These are phyloP conservation scores for Dryadula phaetusa DNA, from an alignment of 2,888 invertebrate genomes.

Conservation along the genomic window DNA sequence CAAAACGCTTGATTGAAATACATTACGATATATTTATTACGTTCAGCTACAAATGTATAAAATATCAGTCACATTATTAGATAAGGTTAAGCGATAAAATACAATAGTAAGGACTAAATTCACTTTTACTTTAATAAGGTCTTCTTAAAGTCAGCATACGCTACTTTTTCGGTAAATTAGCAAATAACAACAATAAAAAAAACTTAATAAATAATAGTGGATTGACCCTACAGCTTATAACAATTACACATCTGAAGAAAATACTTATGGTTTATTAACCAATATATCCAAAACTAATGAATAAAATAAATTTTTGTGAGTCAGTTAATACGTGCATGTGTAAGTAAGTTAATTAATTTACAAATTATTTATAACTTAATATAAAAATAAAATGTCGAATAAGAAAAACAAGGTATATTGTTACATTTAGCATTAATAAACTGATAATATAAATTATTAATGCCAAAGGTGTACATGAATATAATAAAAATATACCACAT, in stretches of 20 bases:
- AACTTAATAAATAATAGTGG: not conserved
- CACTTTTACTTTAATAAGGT: not conserved
- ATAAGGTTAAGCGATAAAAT: conserved; percentile 38
- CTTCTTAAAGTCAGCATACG: not conserved
- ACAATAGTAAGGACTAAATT: not conserved
- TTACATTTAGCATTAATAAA: no score
- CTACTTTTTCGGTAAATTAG: not conserved
- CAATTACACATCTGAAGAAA: not conserved
- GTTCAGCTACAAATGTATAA: conserved; percentile 72
- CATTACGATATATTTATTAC: conserved; percentile 36
- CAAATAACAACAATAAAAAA: not conserved
- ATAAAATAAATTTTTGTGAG: not conserved
- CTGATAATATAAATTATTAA: not conserved
- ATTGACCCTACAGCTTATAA: not conserved
- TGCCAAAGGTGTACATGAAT: not conserved
- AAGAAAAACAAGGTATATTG: not conserved
- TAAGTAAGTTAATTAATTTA: not conserved
- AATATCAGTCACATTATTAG: conserved; percentile 74
- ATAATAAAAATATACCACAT: not conserved
- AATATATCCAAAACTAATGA: not conserved
- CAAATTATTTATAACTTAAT: not conserved
- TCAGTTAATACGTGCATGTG: not conserved
- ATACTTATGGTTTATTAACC: not conserved
- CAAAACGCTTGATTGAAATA: conserved; percentile 16
- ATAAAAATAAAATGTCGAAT: not conserved